Conservation (phyloP, 2,797 vertebrate genomes). For the Pelobates cultripes region DNA sequence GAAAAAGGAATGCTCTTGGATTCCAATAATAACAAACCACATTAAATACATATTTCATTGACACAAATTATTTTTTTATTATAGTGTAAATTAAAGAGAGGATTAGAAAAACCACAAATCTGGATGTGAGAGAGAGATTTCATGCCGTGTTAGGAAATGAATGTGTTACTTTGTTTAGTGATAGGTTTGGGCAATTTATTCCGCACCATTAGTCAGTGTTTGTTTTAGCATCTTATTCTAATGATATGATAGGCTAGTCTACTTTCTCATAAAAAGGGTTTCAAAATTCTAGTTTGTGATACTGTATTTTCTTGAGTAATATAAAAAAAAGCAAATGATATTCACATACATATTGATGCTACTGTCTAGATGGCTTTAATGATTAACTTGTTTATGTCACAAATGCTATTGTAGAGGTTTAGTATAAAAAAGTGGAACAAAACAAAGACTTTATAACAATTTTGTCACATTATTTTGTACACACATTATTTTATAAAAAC, state of each 20-base stretch:
- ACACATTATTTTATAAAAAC: too few species aligned
- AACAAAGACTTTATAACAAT: too few species aligned
- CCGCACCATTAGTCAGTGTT: not conserved
- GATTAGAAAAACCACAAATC: constrained; percentile 42
- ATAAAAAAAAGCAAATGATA: too few species aligned
- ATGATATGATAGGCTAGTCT: not conserved
- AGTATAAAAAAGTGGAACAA: too few species aligned
- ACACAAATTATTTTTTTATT: constrained; percentile 35
- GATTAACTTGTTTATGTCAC: too few species aligned
- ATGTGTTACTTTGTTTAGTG: constrained; percentile 12
- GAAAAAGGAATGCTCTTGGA: constrained; percentile 40
- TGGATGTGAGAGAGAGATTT: constrained; percentile 22
- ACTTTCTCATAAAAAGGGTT: not conserved
- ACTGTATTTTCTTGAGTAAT: too few species aligned
- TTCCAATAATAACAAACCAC: constrained; percentile 52
- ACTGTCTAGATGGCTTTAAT: too few species aligned
- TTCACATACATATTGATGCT: too few species aligned
- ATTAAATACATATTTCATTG: constrained; percentile 43
- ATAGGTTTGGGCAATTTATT: not conserved
- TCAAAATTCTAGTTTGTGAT: not conserved
- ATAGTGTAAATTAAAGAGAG: constrained; percentile 25
- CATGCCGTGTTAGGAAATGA: constrained; percentile 29
- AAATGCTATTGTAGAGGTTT: too few species aligned
- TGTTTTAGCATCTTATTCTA: not conserved
- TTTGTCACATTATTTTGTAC: too few species aligned